Conservation (phyloP, 1,140 invertebrate species). For the Phthorimaea operculella region DNA sequence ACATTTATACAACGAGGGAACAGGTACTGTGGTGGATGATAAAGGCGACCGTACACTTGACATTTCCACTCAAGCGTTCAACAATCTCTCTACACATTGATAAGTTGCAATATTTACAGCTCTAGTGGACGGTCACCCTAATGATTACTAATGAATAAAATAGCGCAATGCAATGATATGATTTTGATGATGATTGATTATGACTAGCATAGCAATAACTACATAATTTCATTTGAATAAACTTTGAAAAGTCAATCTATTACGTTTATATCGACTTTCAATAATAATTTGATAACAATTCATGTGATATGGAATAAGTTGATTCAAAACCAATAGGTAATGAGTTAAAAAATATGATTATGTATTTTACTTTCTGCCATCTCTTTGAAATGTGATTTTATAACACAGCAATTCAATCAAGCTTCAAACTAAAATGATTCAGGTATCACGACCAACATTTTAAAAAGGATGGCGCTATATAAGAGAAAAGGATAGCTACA, state of each 20-base stretch:
- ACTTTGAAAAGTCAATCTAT: not conserved
- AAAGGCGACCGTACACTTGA: not conserved
- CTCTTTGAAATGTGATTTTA: too few relatives aligned
- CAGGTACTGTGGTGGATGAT: constrained; percentile 16
- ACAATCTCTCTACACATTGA: not conserved
- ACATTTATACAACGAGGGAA: constrained; percentile 11
- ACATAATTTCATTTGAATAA: too few relatives aligned
- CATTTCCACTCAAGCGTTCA: not conserved
- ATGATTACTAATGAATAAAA: not conserved
- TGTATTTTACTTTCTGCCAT: too few relatives aligned
- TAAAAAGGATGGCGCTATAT: too few relatives aligned
- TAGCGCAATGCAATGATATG: not conserved
- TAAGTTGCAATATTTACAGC: not conserved
- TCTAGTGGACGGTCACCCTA: not conserved
- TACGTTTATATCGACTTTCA: constrained; percentile 7
- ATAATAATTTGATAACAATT: too few relatives aligned
- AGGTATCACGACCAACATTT: too few relatives aligned
- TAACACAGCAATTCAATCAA: too few relatives aligned
- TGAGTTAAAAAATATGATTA: too few relatives aligned
- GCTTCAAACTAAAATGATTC: too few relatives aligned
- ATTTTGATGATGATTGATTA: not conserved
- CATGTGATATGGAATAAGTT: too few relatives aligned
- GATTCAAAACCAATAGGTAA: too few relatives aligned
- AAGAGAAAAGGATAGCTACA: too few relatives aligned
- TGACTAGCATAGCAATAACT: not conserved